A percentile compares a stretch with the other conserved stretches of the same genome.
These are phyloP conservation scores for Frankliniella fusca DNA, from an alignment of 2,888 invertebrate genomes.

Conservation along the genomic window DNA sequence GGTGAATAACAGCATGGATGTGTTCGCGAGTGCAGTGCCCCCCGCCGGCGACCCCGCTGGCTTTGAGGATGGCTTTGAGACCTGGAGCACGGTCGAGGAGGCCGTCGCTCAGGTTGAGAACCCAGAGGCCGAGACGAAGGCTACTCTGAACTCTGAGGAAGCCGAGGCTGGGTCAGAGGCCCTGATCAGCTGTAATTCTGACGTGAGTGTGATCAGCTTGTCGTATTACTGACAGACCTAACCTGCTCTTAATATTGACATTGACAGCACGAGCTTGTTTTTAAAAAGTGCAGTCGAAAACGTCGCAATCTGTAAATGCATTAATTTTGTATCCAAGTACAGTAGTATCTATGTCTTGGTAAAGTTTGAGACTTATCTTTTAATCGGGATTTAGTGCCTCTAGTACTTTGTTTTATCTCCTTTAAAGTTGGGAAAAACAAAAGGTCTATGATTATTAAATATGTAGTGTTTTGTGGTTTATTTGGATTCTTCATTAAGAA, in stretches of 20 bases:
- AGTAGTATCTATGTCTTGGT: too few relatives aligned
- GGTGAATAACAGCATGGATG: slow-evolving; percentile 22
- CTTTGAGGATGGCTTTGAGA: slow-evolving; percentile 28
- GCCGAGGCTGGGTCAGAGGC: neutral
- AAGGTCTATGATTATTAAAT: too few relatives aligned
- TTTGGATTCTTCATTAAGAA: neutral
- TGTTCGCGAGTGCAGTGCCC: slow-evolving; percentile 29
- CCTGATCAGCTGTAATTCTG: neutral
- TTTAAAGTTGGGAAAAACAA: neutral
- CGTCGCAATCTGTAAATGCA: too few relatives aligned
- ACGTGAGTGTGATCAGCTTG: slow-evolving; percentile 27
- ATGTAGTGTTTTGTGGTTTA: too few relatives aligned
- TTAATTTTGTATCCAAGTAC: neutral
- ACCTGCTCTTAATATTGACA: neutral
- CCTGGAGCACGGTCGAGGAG: slow-evolving; percentile 32
- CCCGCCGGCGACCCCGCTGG: slow-evolving; percentile 2
- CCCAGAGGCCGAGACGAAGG: too few relatives aligned
- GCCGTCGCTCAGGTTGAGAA: slow-evolving; percentile 18
- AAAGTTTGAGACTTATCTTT: too few relatives aligned
- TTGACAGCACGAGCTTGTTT: neutral
- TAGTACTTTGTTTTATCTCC: neutral
- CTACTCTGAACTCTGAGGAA: too few relatives aligned
- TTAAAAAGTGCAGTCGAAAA: neutral
- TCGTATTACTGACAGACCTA: neutral
- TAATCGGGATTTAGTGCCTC: too few relatives aligned